A percentile compares a stretch with the other conserved stretches of the same genome.
Evolutionary conservation across 1,140 invertebrate genomes (phyloP).

Genomic region (Magallana angulata): DNA sequence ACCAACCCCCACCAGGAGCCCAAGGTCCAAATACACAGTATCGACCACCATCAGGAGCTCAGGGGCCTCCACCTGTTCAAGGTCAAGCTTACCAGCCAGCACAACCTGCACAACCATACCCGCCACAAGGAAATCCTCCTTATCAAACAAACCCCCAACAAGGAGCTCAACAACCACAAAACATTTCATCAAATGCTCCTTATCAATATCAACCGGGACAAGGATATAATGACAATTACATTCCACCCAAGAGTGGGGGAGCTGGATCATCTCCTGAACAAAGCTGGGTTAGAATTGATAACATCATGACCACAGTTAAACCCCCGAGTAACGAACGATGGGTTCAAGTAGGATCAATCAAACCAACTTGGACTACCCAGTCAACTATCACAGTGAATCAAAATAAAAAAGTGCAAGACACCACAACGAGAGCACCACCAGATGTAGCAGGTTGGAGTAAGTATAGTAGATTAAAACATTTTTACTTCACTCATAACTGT

Average conservation of each 20-base stretch:
- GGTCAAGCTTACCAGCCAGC: neutral
- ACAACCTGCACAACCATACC: neutral
- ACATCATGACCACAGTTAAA: slow-evolving; percentile 20
- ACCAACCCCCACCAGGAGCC: neutral
- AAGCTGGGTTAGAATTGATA: neutral
- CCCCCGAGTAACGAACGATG: slow-evolving; percentile 13
- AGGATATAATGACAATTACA: slow-evolving; percentile 17
- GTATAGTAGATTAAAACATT: neutral
- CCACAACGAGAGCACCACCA: neutral
- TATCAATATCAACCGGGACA: slow-evolving; percentile 33
- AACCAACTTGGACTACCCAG: slow-evolving; percentile 20
- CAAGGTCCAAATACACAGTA: neutral
- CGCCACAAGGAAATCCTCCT: neutral
- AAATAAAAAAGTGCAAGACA: slow-evolving; percentile 19
- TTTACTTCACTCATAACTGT: neutral
- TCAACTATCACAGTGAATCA: slow-evolving; percentile 2
- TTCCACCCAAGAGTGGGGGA: neutral
- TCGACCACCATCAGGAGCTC: neutral
- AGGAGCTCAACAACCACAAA: neutral
- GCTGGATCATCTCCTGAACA: neutral
- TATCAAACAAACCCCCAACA: neutral
- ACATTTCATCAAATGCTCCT: neutral
- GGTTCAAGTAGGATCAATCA: slow-evolving; percentile 29
- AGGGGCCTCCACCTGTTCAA: neutral
- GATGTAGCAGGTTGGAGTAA: slow-evolving; percentile 24